Base-by-base conservation (phyloP, 2,888 invertebrate genomes). In the Tyria jacobaeae region DNA sequence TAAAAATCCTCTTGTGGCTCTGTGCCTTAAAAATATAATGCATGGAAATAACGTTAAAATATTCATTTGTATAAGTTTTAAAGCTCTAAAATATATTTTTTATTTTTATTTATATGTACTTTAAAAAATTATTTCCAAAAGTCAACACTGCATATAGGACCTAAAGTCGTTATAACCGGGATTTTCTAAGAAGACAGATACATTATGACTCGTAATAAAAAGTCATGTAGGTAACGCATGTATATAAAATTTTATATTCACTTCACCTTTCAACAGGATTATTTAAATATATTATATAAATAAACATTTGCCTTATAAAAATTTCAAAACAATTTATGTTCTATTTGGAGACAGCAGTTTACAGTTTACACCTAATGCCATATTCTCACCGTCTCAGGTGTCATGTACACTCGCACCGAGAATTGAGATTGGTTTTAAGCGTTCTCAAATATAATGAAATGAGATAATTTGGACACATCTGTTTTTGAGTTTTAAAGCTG, bases 401-500 rank as follows among this genome's bases (percentile, higher is more conserved):
- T 57, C 31, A 48, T 50, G 47, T 50, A 57, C 25, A 25, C 49
- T 41, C 21, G 15, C 3, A 15, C 39, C 6, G 9, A 31, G 37
- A 21, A 25, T 50, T 62, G 49, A 68, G 71, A 82, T 83, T 72
- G 77, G 70, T 62, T 64, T 60, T 62, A 60, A 78, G 68, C 74
- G 80, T 79, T 81, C 73, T 78, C 72, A 61, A 71, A 72, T 76
- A 78, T 79, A 82, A 83, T 75, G 67, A 82, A 82, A 77, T 68
- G 71, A 75, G 68, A 73, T 78, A 62, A 78, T 76, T 79, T 71
- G 78, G 74, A 35, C 81, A 10, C 82, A 82, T 80, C 83, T 82
- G 82, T 67, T 27, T 64, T 47, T 48, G 48, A 67, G 52, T 71
- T 76, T 68, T 72, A 64, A 56, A 76, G 69, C 73, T 53, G 54